These are phyloP conservation scores for Hydrotaea cyrtoneurina DNA, from an alignment of 2,888 invertebrate genomes.

Conservation along the genomic window DNA sequence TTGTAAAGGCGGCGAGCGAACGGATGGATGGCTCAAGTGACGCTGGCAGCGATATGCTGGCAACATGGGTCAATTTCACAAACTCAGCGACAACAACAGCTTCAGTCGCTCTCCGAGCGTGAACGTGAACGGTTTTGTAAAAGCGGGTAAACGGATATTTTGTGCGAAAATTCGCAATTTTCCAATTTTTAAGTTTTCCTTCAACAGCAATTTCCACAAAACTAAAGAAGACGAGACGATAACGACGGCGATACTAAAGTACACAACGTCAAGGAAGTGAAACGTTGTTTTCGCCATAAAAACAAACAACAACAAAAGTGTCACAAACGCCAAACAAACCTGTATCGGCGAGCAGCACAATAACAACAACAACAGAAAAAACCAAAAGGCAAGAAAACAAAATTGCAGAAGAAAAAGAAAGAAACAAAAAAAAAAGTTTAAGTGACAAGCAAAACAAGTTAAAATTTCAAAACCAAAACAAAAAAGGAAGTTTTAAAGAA, in stretches of 20 bases:
- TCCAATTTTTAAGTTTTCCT: constrained; percentile 42
- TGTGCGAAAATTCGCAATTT: constrained; percentile 44
- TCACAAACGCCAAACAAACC: constrained; percentile 52
- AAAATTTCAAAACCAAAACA: constrained; percentile 40
- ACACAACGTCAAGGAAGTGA: constrained; percentile 27
- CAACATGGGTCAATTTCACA: constrained; percentile 46
- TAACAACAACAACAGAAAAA: too few species aligned
- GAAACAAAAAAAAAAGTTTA: background rate
- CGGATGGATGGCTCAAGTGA: background rate
- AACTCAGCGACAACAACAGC: constrained; percentile 56
- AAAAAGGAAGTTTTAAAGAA: constrained; percentile 65
- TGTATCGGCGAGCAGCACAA: constrained; percentile 42
- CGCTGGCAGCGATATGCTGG: background rate
- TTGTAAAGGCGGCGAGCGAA: background rate
- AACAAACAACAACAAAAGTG: constrained; percentile 22
- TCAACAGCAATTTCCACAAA: constrained; percentile 3
- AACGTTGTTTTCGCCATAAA: constrained; percentile 17
- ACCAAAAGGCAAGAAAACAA: constrained; percentile 40
- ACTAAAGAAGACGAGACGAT: background rate
- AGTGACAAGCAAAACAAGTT: constrained; percentile 8
- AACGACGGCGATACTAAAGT: constrained; percentile 35
- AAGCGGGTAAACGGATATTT: constrained; percentile 56
- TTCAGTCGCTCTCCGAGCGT: constrained; percentile 80
- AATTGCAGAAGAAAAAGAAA: background rate
- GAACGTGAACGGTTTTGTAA: constrained; percentile 77